Conservation (phyloP, 2,888 invertebrate genomes). For the Meganola albula region DNA sequence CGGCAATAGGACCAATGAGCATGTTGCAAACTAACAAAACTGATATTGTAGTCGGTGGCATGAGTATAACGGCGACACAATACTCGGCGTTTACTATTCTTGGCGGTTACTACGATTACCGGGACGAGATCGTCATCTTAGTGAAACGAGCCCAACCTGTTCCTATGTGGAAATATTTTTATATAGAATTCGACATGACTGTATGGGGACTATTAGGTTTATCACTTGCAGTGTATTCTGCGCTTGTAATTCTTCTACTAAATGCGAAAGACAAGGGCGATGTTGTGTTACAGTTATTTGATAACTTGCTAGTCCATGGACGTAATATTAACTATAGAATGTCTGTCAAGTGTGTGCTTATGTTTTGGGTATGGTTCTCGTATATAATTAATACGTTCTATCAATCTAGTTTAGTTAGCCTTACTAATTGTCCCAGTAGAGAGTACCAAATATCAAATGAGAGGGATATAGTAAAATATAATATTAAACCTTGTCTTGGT, state of each 20-base stretch:
- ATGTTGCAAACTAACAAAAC: constrained; percentile 16
- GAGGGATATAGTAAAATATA: constrained; percentile 3
- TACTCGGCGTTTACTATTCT: constrained; percentile 9
- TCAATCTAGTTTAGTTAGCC: constrained; percentile 30
- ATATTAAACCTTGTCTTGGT: constrained; percentile 43
- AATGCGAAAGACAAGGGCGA: constrained; percentile 9
- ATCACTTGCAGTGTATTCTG: constrained; percentile 6
- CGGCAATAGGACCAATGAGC: constrained; percentile 9
- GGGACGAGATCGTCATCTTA: constrained; percentile 15
- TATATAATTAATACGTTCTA: constrained; percentile 31
- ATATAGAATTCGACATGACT: constrained; percentile 18
- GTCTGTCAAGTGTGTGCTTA: constrained; percentile 16
- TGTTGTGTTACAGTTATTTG: constrained; percentile 12
- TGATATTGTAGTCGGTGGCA: constrained; percentile 17
- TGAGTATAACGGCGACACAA: constrained; percentile 6
- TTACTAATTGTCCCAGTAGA: constrained; percentile 24
- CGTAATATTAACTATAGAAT: constrained; percentile 7
- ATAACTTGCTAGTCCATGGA: constrained; percentile 10
- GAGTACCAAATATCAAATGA: constrained; percentile 21
- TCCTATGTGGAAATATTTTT: constrained; percentile 29
- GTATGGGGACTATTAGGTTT: constrained; percentile 16
- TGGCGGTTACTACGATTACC: constrained; percentile 13
- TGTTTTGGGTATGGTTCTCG: constrained; percentile 45
- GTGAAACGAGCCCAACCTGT: constrained; percentile 13
- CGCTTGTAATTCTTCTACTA: constrained; percentile 11